Base-by-base conservation (phyloP, 2,113 vertebrate species). In the Pitta sordida region DNA sequence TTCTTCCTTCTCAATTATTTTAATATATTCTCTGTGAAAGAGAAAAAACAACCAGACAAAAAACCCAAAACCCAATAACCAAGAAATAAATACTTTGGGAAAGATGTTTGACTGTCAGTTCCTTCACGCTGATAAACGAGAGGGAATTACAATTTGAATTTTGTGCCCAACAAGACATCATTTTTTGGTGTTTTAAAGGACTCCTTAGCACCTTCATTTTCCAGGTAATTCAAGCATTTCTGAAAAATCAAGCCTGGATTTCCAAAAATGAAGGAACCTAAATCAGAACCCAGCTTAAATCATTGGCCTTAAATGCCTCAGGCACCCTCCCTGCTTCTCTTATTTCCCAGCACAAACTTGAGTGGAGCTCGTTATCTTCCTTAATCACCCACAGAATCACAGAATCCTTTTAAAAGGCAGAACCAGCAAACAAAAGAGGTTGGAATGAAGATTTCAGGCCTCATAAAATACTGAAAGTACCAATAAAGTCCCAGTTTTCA, bases 231-330 rank as follows among this genome's bases (percentile, higher is more conserved):
- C 49, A 64, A 63, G 13, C 15, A 16, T 59, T 87, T 71, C 62
- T 77, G 83, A 52, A 64, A 64, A 64, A 55, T 23, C 41, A 53
- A 26, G 59, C 11, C 56, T 55, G 34, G 22, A n/a, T 36, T 43
- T 78, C 44, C 39, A 63, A 30, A 75, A 53, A 4, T 11, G 10
- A 30, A 27, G 32, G 73, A 12, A 46, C 32, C 56, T n/a, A 27
- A 67, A 49, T n/a, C 48, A 55, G 56, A 70, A 88, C 59, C 2
- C 32, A 15, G 41, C 41, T 73, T 5, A 46, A 78, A 46, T 49
- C 0, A 0, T 24, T 52, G 56, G 11, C 34, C n/a, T 73, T 53
- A 10, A 81, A 29, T 0, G 0, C 30, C 34, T 77, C 76, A 12
- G n/a, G 43, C 55, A 59, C 55, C 36, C 74, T 63, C 30, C 15